Evolutionary conservation across 2,888 invertebrate species (phyloP).

Genomic region (Drosophila histrio): DNA sequence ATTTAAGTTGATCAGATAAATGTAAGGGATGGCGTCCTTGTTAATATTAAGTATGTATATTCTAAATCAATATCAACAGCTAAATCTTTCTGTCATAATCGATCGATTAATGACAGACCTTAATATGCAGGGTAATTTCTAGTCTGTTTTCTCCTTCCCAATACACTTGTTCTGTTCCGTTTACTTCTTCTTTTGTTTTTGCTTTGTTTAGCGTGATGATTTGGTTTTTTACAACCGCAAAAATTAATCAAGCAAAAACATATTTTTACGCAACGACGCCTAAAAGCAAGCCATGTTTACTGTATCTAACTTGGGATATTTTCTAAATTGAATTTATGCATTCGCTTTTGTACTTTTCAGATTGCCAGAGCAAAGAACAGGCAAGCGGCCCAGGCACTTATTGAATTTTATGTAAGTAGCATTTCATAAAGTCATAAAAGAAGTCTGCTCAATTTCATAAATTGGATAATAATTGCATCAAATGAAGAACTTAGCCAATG

Average conservation of each 20-base stretch:
- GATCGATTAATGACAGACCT: neutral
- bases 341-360: conserved; percentile 34
- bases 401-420: conserved; percentile 54
- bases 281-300: conserved; percentile 30
- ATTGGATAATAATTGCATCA: conserved; percentile 67
- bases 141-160: neutral
- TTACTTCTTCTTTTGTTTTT: neutral
- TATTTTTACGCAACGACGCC: conserved; percentile 56
- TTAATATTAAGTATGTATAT: no score
- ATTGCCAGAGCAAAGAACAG: neutral
- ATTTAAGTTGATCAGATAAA: no score
- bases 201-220: conserved; percentile 24
- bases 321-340: conserved; percentile 64
- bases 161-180: neutral
- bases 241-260: conserved; percentile 74
- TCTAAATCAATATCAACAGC: no score
- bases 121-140: neutral
- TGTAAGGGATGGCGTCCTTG: no score
- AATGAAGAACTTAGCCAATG: neutral
- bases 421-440: conserved; percentile 57
- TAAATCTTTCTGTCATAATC: no score
- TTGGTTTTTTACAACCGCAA: conserved; percentile 41
- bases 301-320: conserved; percentile 35
- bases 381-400: conserved; percentile 35
- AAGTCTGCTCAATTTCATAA: conserved; percentile 71